Evolutionary conservation across 1,140 invertebrate genomes (phyloP).

Genomic region (Cylas formicarius): DNA sequence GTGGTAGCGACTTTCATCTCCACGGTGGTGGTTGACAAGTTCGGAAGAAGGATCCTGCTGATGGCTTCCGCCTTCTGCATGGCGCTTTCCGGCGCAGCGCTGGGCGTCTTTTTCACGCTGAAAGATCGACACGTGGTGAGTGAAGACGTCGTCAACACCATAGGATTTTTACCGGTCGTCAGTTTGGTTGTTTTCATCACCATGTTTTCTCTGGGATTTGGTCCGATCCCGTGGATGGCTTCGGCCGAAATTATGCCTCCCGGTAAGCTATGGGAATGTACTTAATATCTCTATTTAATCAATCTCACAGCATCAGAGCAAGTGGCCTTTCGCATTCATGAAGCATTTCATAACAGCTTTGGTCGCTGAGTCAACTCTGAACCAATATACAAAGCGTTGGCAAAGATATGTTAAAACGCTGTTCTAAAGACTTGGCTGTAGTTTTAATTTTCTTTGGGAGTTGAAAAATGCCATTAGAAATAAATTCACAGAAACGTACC

Average conservation of each 20-base stretch:
- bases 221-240: conserved; percentile 74
- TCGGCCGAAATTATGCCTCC: conserved; percentile 69
- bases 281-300: no score
- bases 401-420: no score
- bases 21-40: conserved; percentile 57
- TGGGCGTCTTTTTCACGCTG: conserved; percentile 59
- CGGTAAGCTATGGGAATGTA: conserved; percentile 51
- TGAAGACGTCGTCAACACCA: conserved; percentile 17
- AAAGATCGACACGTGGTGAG: conserved; percentile 38
- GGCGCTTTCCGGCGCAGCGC: conserved; percentile 54
- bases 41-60: conserved; percentile 63
- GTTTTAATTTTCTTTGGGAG: no score
- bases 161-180: conserved; percentile 60
- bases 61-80: conserved; percentile 59
- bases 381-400: no score
- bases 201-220: conserved; percentile 72
- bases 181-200: conserved; percentile 70
- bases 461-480: no score
- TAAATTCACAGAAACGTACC: no score
- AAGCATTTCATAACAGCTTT: conserved; percentile 76
- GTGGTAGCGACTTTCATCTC: conserved; percentile 60
- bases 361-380: no score
- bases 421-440: no score
- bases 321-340: conserved; percentile 63
- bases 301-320: conserved; percentile 67